These are phyloP conservation scores for Callionymus lyra DNA, from an alignment of 2,113 vertebrate genomes.

Conservation along the genomic window DNA sequence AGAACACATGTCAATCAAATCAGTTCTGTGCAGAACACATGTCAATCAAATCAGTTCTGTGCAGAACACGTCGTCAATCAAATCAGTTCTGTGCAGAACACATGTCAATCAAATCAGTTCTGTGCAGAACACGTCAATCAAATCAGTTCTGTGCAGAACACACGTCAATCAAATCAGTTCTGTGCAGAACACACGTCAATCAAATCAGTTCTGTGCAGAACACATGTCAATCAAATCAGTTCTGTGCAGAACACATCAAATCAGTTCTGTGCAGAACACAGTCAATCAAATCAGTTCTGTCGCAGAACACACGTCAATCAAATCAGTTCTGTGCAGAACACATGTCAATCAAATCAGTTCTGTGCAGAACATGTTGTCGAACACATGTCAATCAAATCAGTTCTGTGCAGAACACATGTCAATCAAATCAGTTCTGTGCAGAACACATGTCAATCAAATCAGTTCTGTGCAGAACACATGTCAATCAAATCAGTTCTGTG, in stretches of 20 bases:
- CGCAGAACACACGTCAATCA: neutral
- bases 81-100: neutral
- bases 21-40: neutral
- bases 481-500: slow-evolving; percentile 8
- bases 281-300: slow-evolving; percentile 6
- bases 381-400: too few relatives aligned
- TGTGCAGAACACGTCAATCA: slow-evolving; percentile 43
- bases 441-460: too few relatives aligned
- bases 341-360: slow-evolving; percentile 6
- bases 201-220: neutral
- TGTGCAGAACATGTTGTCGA: neutral
- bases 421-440: slow-evolving; percentile 4
- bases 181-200: slow-evolving; percentile 43
- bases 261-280: slow-evolving; percentile 58
- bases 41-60: slow-evolving; percentile 42
- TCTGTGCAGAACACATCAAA: too few relatives aligned
- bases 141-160: neutral
- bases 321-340: slow-evolving; percentile 53
- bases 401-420: slow-evolving; percentile 52
- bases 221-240: too few relatives aligned
- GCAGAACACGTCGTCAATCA: slow-evolving; percentile 25
- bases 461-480: slow-evolving; percentile 52
- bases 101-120: slow-evolving; percentile 22
- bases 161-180: slow-evolving; percentile 22
- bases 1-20: slow-evolving; percentile 13